Base-by-base conservation (phyloP, 2,888 invertebrate genomes). In the Eupithecia tripunctaria region DNA sequence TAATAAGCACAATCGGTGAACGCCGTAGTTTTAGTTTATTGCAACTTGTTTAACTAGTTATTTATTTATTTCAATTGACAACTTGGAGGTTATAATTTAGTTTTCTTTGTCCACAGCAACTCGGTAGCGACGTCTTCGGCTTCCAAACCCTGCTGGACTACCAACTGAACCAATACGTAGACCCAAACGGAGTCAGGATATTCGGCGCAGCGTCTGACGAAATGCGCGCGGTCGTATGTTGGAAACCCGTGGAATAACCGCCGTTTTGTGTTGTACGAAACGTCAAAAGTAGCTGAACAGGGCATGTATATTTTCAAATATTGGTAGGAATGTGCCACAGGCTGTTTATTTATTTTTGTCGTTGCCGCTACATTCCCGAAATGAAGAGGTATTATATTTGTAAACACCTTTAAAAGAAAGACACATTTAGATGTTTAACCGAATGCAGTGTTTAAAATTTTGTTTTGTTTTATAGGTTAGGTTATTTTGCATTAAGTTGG, bases 91-190 rank as follows among this genome's bases (percentile, higher is more conserved):
- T 15, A 25, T 25, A 4, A 56, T 56, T 56, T 1, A 25, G 21
- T n/a, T 4, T 25, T 1, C 56, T 25, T 60, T 29, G 18, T 63
- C 62, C 62, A 32, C 93, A 98, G 97, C 98, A 98, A 97, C 95
- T 98, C 41, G 97, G 97, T 21, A 95, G 94, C 0, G 97, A 97
- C 80, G 96, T 98, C 25, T 96, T 97, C 74, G 96, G 96, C 36
- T 98, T 98, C 88, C 95, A 97, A 88, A 96, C 96, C 0, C 93
- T 98, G 79, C 88, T 96, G 73, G 96, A 97, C 86, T 97, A 96
- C 85, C 97, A 98, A 94, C 96, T 98, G 15, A 98, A 98, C 88
- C 94, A 96, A 80, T 98, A 96, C 86, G 92, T 96, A 2, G 96
- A 97, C 73, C 86, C 95, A 5, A 97, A 97, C 84, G 97, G 97